These are phyloP conservation scores for Saiga tatarica DNA, from an alignment of 2,113 vertebrate genomes.

Conservation along the genomic window DNA sequence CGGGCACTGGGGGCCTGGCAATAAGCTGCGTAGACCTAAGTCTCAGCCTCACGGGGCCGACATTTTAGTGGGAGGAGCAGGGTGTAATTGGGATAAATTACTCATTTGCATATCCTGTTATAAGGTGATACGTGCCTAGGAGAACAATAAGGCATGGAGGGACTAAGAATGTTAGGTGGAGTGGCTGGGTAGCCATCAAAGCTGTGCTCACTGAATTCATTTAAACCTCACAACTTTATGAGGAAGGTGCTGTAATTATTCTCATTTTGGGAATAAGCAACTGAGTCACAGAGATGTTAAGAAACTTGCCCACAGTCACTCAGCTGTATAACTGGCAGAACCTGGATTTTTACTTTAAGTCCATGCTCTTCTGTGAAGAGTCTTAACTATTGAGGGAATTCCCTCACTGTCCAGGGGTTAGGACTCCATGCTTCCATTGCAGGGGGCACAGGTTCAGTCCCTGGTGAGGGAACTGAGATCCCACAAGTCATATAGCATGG, in stretches of 20 bases:
- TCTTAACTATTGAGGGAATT: not conserved
- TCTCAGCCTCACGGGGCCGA: not conserved
- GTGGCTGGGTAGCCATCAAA: too few species aligned
- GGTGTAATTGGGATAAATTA: not conserved
- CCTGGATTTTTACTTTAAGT: not conserved
- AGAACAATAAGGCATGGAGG: not conserved
- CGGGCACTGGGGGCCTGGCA: not conserved
- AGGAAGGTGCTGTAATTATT: not conserved
- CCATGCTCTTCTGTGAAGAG: not conserved
- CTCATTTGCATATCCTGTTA: not conserved
- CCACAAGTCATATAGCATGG: not conserved
- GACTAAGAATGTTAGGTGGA: fast-evolving
- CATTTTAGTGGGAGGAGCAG: not conserved
- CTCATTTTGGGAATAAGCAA: not conserved
- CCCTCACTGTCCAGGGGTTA: not conserved
- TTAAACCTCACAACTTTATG: not conserved
- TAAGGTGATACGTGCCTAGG: not conserved
- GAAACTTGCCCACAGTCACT: not conserved
- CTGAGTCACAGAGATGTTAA: not conserved
- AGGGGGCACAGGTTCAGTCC: not conserved
- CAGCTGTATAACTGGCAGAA: not conserved
- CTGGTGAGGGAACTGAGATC: not conserved
- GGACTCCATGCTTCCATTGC: not conserved
- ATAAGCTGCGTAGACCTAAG: not conserved
- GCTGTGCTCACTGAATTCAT: not conserved